A percentile compares a stretch with the other conserved stretches of the same genome.
These are phyloP conservation scores for Intellagama lesueurii DNA, from an alignment of 2,797 vertebrate genomes.

Conservation along the genomic window DNA sequence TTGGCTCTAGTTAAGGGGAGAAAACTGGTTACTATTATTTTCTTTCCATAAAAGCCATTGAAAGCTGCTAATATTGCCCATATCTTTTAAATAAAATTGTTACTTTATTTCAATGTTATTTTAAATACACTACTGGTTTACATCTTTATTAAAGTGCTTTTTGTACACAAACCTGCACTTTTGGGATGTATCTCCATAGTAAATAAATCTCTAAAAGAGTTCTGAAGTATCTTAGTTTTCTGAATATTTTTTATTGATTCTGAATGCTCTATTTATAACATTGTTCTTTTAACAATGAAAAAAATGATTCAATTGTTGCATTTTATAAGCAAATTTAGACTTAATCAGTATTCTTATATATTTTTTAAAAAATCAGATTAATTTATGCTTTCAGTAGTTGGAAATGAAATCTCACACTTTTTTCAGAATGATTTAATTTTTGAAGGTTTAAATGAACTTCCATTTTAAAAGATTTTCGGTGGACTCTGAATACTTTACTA, in stretches of 20 bases:
- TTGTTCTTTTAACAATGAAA: constrained; percentile 46
- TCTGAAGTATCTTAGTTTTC: constrained; percentile 62
- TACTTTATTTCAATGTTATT: constrained; percentile 28
- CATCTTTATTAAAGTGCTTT: constrained; percentile 51
- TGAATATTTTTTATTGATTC: constrained; percentile 50
- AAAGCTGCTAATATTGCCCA: constrained; percentile 70
- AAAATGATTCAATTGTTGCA: constrained; percentile 33
- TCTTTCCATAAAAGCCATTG: constrained; percentile 68
- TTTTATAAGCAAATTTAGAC: constrained; percentile 50
- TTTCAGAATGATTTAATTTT: constrained; percentile 16
- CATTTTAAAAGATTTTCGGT: constrained; percentile 54
- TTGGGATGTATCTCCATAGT: constrained; percentile 64
- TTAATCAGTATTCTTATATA: constrained; percentile 23
- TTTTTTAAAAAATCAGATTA: constrained; percentile 16
- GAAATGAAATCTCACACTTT: constrained; percentile 10
- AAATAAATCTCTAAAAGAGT: constrained; percentile 51
- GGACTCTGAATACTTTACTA: constrained; percentile 12
- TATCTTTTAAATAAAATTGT: constrained; percentile 64
- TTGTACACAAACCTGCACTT: constrained; percentile 50
- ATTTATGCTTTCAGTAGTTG: constrained; percentile 37
- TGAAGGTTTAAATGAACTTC: constrained; percentile 36
- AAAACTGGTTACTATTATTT: constrained; percentile 78
- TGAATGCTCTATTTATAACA: constrained; percentile 45
- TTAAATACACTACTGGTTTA: constrained; percentile 54
- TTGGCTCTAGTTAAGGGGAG: constrained; percentile 64